Evolutionary conservation across 2,888 invertebrate species (phyloP).

Genomic region (Drosophila lacicola): DNA sequence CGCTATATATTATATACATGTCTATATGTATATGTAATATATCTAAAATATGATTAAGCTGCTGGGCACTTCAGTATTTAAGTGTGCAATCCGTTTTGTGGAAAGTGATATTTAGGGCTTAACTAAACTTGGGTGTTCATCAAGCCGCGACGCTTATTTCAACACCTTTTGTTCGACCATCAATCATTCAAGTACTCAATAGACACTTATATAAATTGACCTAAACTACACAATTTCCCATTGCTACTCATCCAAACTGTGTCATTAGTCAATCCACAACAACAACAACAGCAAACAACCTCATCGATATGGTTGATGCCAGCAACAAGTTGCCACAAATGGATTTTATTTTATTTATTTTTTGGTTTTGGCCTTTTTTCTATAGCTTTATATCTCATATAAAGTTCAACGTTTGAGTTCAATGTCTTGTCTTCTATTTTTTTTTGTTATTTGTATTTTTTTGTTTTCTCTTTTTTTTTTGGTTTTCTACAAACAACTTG

Average conservation of each 20-base stretch:
- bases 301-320: constrained; percentile 26
- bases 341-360: constrained; percentile 25
- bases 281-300: constrained; percentile 16
- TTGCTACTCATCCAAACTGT: constrained; percentile 50
- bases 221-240: constrained; percentile 39
- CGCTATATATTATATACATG: constrained; percentile 1
- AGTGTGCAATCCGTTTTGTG: constrained; percentile 13
- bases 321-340: constrained; percentile 76
- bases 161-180: constrained; percentile 25
- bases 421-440: constrained; percentile 45
- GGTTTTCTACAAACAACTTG: constrained; percentile 21
- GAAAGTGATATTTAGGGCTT: constrained; percentile 33
- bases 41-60: constrained; percentile 15
- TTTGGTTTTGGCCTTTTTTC: constrained; percentile 19
- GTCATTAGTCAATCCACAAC: constrained; percentile 57
- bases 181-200: constrained; percentile 44
- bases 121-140: constrained; percentile 15
- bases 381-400: constrained; percentile 11
- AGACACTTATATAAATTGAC: constrained; percentile 35
- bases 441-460: constrained; percentile 1
- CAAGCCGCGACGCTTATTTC: constrained; percentile 7
- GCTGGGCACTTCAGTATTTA: not conserved
- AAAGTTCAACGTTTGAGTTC: constrained; percentile 69
- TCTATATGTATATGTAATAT: not conserved
- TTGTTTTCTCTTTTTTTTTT: constrained; percentile 6